These are phyloP conservation scores for Chiloscyllium plagiosum DNA, from an alignment of 2,113 vertebrate genomes.

Conservation along the genomic window DNA sequence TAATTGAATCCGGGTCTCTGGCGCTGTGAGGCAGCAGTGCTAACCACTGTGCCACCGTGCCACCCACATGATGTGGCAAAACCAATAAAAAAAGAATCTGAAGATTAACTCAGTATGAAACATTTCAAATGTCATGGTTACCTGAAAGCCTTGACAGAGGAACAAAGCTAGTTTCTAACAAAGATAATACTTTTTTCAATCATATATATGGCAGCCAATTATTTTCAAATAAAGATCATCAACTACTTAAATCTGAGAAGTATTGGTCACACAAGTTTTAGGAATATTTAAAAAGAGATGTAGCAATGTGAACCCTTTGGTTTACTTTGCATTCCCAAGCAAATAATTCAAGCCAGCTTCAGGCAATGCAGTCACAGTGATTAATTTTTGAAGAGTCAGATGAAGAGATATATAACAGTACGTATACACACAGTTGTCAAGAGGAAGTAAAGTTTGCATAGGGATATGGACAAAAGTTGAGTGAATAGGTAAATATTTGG, in stretches of 20 bases:
- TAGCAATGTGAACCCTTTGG: background rate
- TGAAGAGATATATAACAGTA: background rate
- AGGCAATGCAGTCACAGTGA: background rate
- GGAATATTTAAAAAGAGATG: background rate
- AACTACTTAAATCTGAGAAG: background rate
- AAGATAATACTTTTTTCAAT: background rate
- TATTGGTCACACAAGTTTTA: background rate
- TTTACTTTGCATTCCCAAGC: background rate
- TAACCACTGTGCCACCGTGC: too few relatives aligned
- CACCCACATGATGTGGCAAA: background rate
- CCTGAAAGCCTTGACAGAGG: background rate
- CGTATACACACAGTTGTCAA: too few relatives aligned
- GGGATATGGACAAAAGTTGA: too few relatives aligned
- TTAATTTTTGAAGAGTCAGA: background rate
- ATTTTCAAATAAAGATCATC: background rate
- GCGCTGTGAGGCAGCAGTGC: too few relatives aligned
- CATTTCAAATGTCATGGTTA: background rate
- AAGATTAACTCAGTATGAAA: background rate
- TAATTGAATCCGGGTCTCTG: too few relatives aligned
- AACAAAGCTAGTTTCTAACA: background rate
- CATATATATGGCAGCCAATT: background rate
- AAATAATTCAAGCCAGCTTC: background rate
- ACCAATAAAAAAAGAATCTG: background rate
- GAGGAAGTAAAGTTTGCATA: too few relatives aligned
- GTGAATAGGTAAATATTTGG: too few relatives aligned